Evolutionary conservation across 2,113 vertebrate genomes (phyloP).

Genomic region (Aythya baeri): DNA sequence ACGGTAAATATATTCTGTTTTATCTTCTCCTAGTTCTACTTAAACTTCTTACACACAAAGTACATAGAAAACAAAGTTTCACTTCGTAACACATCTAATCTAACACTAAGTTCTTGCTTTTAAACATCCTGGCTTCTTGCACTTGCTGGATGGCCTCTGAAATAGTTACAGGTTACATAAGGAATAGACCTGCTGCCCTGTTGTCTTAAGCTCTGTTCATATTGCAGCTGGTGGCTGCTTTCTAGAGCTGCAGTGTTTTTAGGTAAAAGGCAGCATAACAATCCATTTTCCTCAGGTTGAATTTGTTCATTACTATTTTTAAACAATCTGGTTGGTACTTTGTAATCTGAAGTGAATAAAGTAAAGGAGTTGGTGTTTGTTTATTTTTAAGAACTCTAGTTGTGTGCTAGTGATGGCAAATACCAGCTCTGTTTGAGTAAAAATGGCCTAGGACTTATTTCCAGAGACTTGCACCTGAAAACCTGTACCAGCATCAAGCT

Average conservation of each 20-base stretch:
- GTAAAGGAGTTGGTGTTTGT: neutral
- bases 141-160: accelerated
- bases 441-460: neutral
- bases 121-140: neutral
- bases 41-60: neutral
- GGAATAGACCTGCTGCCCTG: neutral
- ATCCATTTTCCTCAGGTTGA: neutral
- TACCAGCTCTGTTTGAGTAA: neutral
- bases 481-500: neutral
- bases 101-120: neutral
- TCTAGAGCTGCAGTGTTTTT: neutral
- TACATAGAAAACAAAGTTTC: neutral
- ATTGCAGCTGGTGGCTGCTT: neutral
- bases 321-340: neutral
- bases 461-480: neutral
- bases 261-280: neutral
- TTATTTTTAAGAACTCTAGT: neutral
- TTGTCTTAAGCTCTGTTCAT: neutral
- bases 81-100: accelerated
- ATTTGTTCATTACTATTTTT: neutral
- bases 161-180: accelerated
- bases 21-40: too few relatives aligned
- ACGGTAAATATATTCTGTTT: too few relatives aligned
- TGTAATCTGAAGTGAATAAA: neutral
- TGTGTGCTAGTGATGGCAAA: neutral